Conservation (phyloP, 1,140 invertebrate species). For the Rhopalosiphum padi region DNA sequence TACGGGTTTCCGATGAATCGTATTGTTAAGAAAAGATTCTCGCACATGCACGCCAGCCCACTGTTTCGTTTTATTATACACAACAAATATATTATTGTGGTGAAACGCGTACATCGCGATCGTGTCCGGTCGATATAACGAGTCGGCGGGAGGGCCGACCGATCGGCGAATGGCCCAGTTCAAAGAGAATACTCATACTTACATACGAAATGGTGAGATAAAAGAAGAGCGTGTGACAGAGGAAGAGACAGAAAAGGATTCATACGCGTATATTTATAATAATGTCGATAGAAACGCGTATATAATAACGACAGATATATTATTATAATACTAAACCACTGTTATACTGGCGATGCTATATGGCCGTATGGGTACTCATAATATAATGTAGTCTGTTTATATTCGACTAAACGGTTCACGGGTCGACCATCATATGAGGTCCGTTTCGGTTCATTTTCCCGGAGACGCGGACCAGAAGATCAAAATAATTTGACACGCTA, state of each 20-base stretch:
- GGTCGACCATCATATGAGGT: background rate
- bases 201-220: background rate
- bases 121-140: background rate
- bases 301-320: background rate
- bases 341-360: background rate
- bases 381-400: background rate
- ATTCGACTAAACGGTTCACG: background rate
- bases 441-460: background rate
- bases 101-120: background rate
- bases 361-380: background rate
- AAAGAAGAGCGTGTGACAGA: background rate
- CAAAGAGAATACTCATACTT: background rate
- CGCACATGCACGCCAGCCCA: background rate
- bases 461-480: background rate
- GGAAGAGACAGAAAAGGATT: background rate
- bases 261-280: background rate
- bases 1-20: background rate
- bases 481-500: background rate
- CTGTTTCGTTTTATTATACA: background rate
- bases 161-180: background rate
- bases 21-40: background rate
- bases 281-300: background rate
- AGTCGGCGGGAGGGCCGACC: background rate
- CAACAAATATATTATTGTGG: background rate
- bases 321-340: background rate